Base-by-base conservation (phyloP, 2,888 invertebrate genomes). In the Temnothorax unifasciatus region DNA sequence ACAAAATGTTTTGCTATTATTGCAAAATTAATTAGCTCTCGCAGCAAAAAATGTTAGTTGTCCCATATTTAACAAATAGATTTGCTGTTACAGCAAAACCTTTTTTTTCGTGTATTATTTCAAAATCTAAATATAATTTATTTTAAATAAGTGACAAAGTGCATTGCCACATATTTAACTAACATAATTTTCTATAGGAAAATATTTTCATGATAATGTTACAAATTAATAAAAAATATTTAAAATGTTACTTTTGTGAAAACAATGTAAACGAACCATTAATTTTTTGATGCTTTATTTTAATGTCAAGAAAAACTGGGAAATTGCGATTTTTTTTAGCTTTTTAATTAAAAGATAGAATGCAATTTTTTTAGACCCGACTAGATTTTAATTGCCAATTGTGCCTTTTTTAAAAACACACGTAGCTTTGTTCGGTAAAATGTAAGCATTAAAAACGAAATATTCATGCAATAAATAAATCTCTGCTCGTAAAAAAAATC, bases 351-450 rank as follows among this genome's bases (percentile, higher is more conserved):
- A 71, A 71, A 38, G 11, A n/a, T 29, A 68, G 15, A 54, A 54
- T 41, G 47, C 25, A 81, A 81, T 81, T 71, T 54, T 81, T 73
- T 11, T 6, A 59, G 57, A 71, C 29, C 34, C 38, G 18, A 59
- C 71, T 81, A 59, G 9, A 0, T 61, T 81, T 59, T 71, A 73
- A 79, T 79, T 79, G 71, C 38, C 59, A 81, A 81, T 79, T 47
- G 71, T 59, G 21, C n/a, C 25, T 38, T 47, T 57, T 79, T 44
- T 47, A 18, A 38, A 69, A 79, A 2, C n/a, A 1, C 29, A 2
- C 29, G 18, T 66, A 50, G 34, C 5, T 38, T 61, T 21, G 21
- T 47, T 81, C 18, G 34, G 34, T 34, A 21, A 25, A 71, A 61
- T n/a, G 6, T 44, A 68, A 68, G 57, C 47, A 34, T 34, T 66